These are phyloP conservation scores for Myodes glareolus DNA, from an alignment of 2,113 vertebrate species.

Conservation along the genomic window DNA sequence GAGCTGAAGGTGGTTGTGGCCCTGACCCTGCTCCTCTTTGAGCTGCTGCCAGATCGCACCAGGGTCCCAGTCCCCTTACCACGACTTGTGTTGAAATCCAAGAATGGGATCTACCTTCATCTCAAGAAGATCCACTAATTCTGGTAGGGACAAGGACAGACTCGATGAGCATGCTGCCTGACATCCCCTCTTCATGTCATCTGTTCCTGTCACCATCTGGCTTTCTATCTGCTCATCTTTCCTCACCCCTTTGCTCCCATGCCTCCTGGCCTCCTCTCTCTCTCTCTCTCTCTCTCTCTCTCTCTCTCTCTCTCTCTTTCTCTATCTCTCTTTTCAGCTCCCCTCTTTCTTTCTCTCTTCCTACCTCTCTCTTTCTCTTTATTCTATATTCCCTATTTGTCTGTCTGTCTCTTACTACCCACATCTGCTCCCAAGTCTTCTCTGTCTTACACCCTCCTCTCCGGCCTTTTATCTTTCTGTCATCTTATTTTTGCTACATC, in stretches of 20 bases:
- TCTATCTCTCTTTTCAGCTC: neutral
- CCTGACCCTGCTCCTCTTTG: slow-evolving; percentile 86
- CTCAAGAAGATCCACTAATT: slow-evolving; percentile 78
- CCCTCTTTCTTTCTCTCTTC: too few relatives aligned
- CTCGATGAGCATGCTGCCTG: neutral
- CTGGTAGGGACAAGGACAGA: neutral
- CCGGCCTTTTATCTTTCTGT: neutral
- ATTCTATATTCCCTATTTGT: neutral
- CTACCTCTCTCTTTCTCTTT: neutral
- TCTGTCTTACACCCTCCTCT: neutral
- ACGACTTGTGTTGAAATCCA: slow-evolving; percentile 85
- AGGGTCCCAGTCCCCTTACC: slow-evolving; percentile 46
- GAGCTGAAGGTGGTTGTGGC: slow-evolving; percentile 91
- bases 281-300: neutral
- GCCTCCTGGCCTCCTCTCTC: too few relatives aligned
- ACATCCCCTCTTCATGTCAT: neutral
- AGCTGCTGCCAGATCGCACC: slow-evolving; percentile 78
- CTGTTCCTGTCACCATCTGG: neutral
- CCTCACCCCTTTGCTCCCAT: neutral
- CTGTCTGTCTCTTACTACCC: neutral
- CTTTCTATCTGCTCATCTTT: neutral
- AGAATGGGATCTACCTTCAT: slow-evolving; percentile 88
- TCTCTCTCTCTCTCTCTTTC: neutral
- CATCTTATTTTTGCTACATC: neutral
- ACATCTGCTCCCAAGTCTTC: neutral